Conservation (phyloP, 2,797 vertebrate genomes). For the Etheostoma perlongum region DNA sequence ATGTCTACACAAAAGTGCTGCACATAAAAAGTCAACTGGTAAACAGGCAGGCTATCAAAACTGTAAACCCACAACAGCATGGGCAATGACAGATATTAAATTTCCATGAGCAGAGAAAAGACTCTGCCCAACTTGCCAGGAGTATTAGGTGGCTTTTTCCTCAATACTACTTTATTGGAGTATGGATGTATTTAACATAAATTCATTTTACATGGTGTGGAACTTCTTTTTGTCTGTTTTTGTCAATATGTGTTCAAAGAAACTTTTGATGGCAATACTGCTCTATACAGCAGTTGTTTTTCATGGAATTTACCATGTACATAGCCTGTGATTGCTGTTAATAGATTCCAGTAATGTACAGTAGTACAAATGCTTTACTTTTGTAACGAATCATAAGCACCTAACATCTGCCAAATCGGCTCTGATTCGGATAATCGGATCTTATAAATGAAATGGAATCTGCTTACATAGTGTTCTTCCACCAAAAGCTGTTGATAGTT, state of each 20-base stretch:
- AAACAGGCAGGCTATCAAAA: slow-evolving; percentile 31
- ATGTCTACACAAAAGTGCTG: slow-evolving; percentile 3
- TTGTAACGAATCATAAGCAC: background rate
- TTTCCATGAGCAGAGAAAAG: slow-evolving; percentile 29
- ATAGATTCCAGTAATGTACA: background rate
- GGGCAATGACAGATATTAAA: slow-evolving; percentile 38
- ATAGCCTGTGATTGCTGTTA: background rate
- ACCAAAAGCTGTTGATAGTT: background rate
- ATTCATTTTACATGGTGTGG: background rate
- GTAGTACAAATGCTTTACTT: background rate
- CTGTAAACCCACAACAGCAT: slow-evolving; percentile 27
- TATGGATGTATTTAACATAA: slow-evolving; percentile 15
- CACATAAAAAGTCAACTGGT: slow-evolving; percentile 14
- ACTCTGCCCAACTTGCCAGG: slow-evolving; percentile 4
- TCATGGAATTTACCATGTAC: slow-evolving; percentile 3
- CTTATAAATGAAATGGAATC: background rate
- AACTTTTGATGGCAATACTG: background rate
- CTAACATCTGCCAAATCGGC: slow-evolving; percentile 3
- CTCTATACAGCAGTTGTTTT: background rate
- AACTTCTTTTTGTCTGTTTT: background rate
- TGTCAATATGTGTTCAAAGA: background rate
- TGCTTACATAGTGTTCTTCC: background rate
- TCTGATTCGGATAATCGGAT: background rate
- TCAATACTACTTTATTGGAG: slow-evolving; percentile 8
- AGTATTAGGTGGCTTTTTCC: slow-evolving; percentile 22